A percentile compares a stretch with the other conserved stretches of the same genome.
phyloP scores from a whole-genome alignment of 1,140 invertebrate species.

The Cyphomyrmex costatus region DNA sequence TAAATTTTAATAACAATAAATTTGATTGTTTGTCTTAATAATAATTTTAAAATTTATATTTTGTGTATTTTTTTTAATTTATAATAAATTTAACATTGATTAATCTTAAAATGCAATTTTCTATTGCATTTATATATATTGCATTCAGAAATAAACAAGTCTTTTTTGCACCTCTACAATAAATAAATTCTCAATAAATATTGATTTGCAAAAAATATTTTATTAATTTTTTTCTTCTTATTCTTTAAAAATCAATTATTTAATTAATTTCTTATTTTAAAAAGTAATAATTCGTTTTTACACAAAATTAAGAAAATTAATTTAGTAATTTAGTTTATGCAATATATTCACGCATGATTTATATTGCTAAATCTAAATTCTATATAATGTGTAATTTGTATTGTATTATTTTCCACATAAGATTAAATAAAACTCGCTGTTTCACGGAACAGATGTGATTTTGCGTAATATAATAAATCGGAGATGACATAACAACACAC shows the following conservation, averaged over 20 bases:
- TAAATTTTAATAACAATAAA: constrained; percentile 1
- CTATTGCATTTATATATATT: not conserved
- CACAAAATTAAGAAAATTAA: not conserved
- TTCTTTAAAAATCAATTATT: not conserved
- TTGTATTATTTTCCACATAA: not conserved
- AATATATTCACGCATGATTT: not conserved
- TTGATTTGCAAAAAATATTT: not conserved
- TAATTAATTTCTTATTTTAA: not conserved
- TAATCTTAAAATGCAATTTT: constrained; percentile 7
- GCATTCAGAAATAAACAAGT: not conserved
- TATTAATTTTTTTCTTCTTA: not conserved
- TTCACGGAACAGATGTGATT: not conserved
- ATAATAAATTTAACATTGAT: not conserved
- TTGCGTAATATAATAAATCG: not conserved
- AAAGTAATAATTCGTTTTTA: not conserved
- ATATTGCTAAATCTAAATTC: not conserved
- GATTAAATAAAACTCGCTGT: not conserved
- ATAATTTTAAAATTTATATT: not conserved
- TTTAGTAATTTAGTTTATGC: not conserved
- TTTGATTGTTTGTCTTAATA: not conserved
- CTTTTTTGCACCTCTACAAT: not conserved
- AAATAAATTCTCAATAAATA: not conserved
- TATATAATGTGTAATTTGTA: not conserved
- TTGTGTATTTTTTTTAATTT: not conserved
- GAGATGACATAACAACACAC: constrained; percentile 23